Evolutionary conservation across 2,888 invertebrate species (phyloP).

Genomic region (Amblyteles armatorius): DNA sequence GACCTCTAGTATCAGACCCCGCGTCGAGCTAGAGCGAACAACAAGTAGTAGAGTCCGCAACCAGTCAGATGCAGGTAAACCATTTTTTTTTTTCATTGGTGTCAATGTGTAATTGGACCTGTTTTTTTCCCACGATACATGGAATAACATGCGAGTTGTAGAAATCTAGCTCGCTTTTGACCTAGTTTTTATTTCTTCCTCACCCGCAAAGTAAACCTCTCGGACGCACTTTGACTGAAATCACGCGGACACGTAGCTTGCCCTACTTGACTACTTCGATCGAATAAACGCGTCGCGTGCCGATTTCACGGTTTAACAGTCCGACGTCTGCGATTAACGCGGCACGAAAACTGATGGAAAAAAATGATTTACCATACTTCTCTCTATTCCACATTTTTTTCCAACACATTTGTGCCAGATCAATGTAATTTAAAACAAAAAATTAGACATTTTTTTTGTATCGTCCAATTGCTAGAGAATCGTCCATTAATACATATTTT

Average conservation of each 20-base stretch:
- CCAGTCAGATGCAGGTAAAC: constrained; percentile 36
- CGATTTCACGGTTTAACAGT: background rate
- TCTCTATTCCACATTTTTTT: background rate
- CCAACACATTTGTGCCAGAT: no score
- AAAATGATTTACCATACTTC: background rate
- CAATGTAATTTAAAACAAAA: no score
- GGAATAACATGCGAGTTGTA: constrained; percentile 2
- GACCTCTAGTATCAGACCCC: background rate
- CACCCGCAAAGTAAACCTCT: constrained; percentile 35
- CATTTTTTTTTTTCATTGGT: constrained; percentile 26
- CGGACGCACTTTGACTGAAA: constrained; percentile 36
- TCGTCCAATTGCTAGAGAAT: no score
- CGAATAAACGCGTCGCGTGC: background rate
- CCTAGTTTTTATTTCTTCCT: constrained; percentile 18
- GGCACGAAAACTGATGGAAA: background rate
- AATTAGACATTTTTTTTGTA: no score
- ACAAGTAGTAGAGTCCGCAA: constrained; percentile 18
- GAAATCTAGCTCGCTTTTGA: constrained; percentile 4
- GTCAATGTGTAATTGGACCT: background rate
- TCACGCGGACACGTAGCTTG: background rate
- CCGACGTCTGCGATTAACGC: background rate
- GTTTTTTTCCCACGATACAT: constrained; percentile 12
- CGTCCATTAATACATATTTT: no score
- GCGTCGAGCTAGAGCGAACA: background rate
- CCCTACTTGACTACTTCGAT: constrained; percentile 28